These are phyloP conservation scores for Clostera curtula DNA, from an alignment of 2,888 invertebrate species.

Conservation along the genomic window DNA sequence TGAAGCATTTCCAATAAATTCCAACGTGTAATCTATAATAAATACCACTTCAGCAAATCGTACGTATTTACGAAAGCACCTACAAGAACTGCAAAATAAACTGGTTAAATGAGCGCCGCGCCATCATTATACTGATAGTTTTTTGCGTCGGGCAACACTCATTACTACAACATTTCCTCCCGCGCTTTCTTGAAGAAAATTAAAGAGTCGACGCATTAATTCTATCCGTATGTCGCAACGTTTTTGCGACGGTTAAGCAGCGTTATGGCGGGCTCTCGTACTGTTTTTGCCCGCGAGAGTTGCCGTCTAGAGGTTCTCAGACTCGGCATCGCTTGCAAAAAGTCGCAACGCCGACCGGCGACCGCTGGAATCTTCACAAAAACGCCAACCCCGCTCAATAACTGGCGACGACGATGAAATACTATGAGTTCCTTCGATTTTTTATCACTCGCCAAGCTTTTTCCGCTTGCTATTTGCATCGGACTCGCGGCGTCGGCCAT, in stretches of 20 bases:
- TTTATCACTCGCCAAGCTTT: slow-evolving; percentile 50
- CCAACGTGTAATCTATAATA: slow-evolving; percentile 31
- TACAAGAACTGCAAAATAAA: slow-evolving; percentile 39
- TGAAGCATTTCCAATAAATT: slow-evolving; percentile 33
- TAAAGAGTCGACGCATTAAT: slow-evolving; percentile 71
- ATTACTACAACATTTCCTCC: slow-evolving; percentile 69
- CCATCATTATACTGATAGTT: slow-evolving; percentile 61
- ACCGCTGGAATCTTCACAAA: slow-evolving; percentile 56
- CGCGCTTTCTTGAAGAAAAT: slow-evolving; percentile 72
- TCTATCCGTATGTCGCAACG: slow-evolving; percentile 61
- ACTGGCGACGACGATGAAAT: slow-evolving; percentile 68
- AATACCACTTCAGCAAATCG: too few species aligned
- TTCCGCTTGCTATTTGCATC: slow-evolving; percentile 65
- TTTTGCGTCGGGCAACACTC: slow-evolving; percentile 64
- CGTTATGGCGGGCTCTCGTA: slow-evolving; percentile 55
- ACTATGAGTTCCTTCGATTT: slow-evolving; percentile 68
- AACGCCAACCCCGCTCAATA: slow-evolving; percentile 63
- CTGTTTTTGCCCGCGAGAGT: slow-evolving; percentile 47
- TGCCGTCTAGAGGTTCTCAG: slow-evolving; percentile 58
- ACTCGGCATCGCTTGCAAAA: slow-evolving; percentile 43
- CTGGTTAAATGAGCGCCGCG: slow-evolving; percentile 49
- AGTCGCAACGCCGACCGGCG: slow-evolving; percentile 33
- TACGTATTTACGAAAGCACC: too few species aligned
- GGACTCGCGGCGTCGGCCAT: slow-evolving; percentile 45
- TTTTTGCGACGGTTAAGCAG: slow-evolving; percentile 57